Evolutionary conservation across 2,888 invertebrate genomes (phyloP).

Genomic region (Nycteola revayana): DNA sequence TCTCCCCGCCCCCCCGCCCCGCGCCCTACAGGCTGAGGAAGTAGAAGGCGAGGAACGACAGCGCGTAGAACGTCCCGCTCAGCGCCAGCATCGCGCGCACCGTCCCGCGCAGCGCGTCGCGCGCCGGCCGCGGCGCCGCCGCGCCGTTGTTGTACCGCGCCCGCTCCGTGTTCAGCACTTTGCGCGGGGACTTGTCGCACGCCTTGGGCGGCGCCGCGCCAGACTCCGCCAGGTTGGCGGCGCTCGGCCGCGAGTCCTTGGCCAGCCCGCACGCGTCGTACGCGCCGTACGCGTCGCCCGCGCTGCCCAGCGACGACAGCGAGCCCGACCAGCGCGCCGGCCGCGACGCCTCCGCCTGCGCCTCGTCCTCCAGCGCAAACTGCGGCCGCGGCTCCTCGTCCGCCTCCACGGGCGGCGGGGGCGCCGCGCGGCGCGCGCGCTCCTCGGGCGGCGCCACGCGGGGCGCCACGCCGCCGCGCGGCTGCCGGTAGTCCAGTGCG

Average conservation of each 20-base stretch:
- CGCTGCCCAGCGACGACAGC: constrained; percentile 11
- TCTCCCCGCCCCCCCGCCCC: too few species aligned
- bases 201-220: constrained; percentile 35
- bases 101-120: constrained; percentile 58
- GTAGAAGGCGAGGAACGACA: constrained; percentile 67
- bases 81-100: constrained; percentile 82
- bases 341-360: constrained; percentile 11
- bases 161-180: constrained; percentile 55
- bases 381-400: constrained; percentile 35
- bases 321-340: constrained; percentile 22
- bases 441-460: constrained; percentile 19
- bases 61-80: constrained; percentile 64
- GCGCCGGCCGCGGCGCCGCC: constrained; percentile 49
- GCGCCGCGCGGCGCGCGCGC: constrained; percentile 19
- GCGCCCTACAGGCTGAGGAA: constrained; percentile 56
- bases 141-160: constrained; percentile 57
- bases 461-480: constrained; percentile 27
- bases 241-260: constrained; percentile 29
- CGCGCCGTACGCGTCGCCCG: constrained; percentile 8
- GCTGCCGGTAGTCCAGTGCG: constrained; percentile 32
- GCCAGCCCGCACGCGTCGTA: constrained; percentile 24
- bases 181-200: constrained; percentile 32
- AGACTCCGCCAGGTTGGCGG: constrained; percentile 33
- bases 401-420: constrained; percentile 17
- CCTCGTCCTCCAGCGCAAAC: constrained; percentile 39